These are phyloP conservation scores for Drosophila carrolli DNA, from an alignment of 1,140 invertebrate species.

Conservation along the genomic window DNA sequence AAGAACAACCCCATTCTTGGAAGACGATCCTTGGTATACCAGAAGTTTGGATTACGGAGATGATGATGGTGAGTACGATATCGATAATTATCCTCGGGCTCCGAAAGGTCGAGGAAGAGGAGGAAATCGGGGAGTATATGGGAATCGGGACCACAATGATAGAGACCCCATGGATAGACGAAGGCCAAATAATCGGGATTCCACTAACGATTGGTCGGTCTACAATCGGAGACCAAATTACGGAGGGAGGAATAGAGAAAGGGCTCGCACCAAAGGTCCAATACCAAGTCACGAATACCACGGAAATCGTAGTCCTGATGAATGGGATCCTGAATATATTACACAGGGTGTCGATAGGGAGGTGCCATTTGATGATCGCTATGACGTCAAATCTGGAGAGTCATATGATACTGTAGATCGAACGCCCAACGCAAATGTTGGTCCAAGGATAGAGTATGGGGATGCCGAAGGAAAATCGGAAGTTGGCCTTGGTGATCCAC, in stretches of 20 bases:
- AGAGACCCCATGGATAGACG: background rate
- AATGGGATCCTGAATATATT: background rate
- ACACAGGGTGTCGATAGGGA: background rate
- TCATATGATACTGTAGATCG: background rate
- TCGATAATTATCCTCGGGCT: too few relatives aligned
- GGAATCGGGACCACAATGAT: background rate
- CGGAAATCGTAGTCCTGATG: background rate
- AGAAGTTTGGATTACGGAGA: background rate
- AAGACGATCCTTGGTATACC: background rate
- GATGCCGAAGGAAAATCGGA: constrained; percentile 11
- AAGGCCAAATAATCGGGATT: background rate
- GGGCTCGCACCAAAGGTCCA: background rate
- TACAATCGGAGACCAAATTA: background rate
- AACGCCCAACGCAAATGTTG: background rate
- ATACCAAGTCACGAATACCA: background rate
- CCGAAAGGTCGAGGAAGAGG: too few relatives aligned
- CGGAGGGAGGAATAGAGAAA: background rate
- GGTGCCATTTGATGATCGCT: background rate
- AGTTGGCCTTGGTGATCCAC: background rate
- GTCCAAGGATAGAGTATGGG: background rate
- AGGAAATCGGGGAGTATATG: too few relatives aligned
- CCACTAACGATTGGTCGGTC: constrained; percentile 3
- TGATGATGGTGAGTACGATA: background rate
- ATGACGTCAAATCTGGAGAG: background rate
- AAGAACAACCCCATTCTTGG: background rate